These are phyloP conservation scores for Sminthurides bifidus DNA, from an alignment of 1,140 invertebrate species.

Conservation along the genomic window DNA sequence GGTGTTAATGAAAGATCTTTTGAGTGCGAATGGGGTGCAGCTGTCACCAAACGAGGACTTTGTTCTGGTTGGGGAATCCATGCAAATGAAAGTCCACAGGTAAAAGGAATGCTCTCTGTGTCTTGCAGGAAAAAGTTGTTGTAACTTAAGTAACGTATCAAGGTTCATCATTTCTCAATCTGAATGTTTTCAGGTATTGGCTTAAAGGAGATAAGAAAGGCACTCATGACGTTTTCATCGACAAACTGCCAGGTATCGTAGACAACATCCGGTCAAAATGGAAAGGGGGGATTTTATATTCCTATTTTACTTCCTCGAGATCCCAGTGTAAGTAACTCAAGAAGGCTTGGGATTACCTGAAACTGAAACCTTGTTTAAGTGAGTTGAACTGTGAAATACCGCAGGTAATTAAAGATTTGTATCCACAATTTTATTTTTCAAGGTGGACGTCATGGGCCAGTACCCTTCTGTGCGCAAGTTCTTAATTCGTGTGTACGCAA, in stretches of 20 bases:
- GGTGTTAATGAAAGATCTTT: constrained; percentile 36
- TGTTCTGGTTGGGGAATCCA: constrained; percentile 39
- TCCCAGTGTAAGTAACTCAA: too few relatives aligned
- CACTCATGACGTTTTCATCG: constrained; percentile 37
- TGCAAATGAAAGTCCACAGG: constrained; percentile 35
- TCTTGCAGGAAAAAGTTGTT: background rate
- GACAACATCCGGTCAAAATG: constrained; percentile 40
- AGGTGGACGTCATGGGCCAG: too few relatives aligned
- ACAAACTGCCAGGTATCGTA: constrained; percentile 40
- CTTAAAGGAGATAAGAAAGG: constrained; percentile 36
- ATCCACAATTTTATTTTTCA: too few relatives aligned
- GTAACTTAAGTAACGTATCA: background rate
- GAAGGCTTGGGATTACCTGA: too few relatives aligned
- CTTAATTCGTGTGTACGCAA: too few relatives aligned
- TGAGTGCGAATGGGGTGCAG: constrained; percentile 42
- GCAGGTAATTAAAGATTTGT: too few relatives aligned
- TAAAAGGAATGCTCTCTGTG: constrained; percentile 22
- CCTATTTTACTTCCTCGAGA: constrained; percentile 31
- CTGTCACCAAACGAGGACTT: constrained; percentile 38
- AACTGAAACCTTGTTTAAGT: too few relatives aligned
- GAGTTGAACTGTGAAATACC: too few relatives aligned
- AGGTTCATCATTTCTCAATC: background rate
- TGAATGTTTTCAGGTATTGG: constrained; percentile 35
- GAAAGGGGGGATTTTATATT: constrained; percentile 41
- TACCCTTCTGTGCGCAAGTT: too few relatives aligned